These are phyloP conservation scores for Chinchilla lanigera DNA, from an alignment of 2,113 vertebrate species.

Conservation along the genomic window DNA sequence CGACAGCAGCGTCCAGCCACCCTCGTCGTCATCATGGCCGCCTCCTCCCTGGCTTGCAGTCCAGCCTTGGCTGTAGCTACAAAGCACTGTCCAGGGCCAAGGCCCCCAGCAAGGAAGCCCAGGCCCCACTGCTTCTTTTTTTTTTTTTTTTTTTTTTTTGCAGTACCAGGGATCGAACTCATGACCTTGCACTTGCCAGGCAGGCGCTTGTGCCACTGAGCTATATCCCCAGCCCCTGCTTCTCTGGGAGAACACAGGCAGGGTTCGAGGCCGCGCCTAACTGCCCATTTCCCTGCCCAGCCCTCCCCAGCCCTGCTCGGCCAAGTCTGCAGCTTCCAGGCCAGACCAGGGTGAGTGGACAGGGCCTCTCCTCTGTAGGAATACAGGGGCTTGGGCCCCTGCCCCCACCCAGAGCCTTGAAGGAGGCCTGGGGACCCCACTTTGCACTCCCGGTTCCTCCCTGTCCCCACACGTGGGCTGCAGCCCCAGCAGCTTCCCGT, in stretches of 20 bases:
- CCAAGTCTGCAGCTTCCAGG: neutral
- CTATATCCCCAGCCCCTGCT: no score
- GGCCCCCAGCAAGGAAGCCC: neutral
- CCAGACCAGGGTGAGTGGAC: neutral
- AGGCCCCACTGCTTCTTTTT: no score
- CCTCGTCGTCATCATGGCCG: neutral
- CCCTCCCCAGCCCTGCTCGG: no score
- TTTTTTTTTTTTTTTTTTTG: no score
- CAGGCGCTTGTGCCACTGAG: no score
- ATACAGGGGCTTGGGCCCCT: no score
- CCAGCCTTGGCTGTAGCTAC: neutral
- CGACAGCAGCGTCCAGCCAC: rapidly evolving
- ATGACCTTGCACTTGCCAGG: no score
- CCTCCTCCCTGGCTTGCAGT: neutral
- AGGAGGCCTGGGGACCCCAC: neutral
- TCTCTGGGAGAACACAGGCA: neutral
- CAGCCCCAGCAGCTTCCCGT: neutral
- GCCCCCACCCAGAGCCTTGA: neutral
- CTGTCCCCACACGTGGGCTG: neutral
- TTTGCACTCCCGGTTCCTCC: rapidly evolving
- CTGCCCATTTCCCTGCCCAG: no score
- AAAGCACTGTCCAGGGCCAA: neutral
- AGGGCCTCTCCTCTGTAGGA: neutral
- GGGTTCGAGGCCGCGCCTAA: rapidly evolving
- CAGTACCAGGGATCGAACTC: no score